Conservation (phyloP, 2,888 invertebrate species). For the Acrocyrtus sp. region DNA sequence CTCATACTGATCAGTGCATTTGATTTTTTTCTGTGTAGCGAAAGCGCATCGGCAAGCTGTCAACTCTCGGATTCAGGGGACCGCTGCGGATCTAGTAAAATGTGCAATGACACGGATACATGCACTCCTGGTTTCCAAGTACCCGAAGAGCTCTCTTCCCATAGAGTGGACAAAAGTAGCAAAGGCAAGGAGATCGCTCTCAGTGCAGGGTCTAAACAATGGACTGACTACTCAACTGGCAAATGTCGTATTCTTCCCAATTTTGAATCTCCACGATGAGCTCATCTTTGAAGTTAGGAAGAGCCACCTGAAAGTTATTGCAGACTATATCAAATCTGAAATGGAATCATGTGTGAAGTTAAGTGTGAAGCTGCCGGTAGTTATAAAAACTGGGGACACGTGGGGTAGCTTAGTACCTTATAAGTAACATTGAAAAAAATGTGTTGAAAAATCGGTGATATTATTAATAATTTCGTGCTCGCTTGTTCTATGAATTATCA, state of each 20-base stretch:
- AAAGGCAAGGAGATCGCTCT: slow-evolving; percentile 63
- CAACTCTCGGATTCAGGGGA: slow-evolving; percentile 95
- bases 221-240: background rate
- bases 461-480: too few species aligned
- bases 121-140: slow-evolving; percentile 69
- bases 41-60: slow-evolving; percentile 96
- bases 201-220: slow-evolving; percentile 54
- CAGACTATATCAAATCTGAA: slow-evolving; percentile 74
- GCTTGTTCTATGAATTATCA: too few species aligned
- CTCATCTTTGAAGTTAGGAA: slow-evolving; percentile 83
- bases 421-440: too few species aligned
- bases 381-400: slow-evolving; percentile 81
- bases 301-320: slow-evolving; percentile 71
- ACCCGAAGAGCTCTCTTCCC: slow-evolving; percentile 63
- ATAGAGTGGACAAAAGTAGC: slow-evolving; percentile 31
- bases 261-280: slow-evolving; percentile 96
- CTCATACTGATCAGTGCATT: background rate
- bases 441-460: too few species aligned
- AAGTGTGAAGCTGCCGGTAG: slow-evolving; percentile 86
- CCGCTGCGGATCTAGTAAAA: slow-evolving; percentile 96
- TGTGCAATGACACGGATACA: slow-evolving; percentile 86
- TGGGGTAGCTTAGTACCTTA: slow-evolving; percentile 74
- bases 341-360: slow-evolving; percentile 84
- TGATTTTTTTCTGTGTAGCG: slow-evolving; percentile 68
- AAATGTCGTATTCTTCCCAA: slow-evolving; percentile 71